Conservation (phyloP, 2,113 vertebrate genomes). For the Melanerpes formicivorus region DNA sequence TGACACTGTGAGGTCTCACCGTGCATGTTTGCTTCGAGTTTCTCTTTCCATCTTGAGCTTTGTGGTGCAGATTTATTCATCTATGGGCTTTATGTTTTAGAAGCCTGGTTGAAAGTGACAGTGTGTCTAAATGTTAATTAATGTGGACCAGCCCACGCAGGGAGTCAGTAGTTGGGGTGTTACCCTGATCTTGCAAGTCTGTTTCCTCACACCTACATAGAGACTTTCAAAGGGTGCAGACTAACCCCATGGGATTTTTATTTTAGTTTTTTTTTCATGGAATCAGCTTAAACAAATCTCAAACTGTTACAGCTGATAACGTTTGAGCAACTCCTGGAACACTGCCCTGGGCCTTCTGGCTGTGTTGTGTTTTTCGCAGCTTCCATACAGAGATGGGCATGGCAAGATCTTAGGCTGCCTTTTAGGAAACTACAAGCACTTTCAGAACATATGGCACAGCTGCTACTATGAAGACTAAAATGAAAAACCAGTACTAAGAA, state of each 20-base stretch:
- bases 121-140: background rate
- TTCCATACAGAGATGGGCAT: background rate
- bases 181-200: background rate
- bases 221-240: slow-evolving; percentile 2
- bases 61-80: background rate
- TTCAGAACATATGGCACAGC: background rate
- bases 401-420: background rate
- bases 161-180: background rate
- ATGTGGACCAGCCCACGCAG: background rate
- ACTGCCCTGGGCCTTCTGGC: background rate
- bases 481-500: background rate
- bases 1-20: background rate
- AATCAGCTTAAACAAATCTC: slow-evolving; percentile 20
- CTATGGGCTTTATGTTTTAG: background rate
- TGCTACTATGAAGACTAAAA: background rate
- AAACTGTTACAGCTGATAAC: background rate
- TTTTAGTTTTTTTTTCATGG: background rate
- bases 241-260: background rate
- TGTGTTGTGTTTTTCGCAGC: background rate
- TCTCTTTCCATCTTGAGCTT: background rate
- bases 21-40: background rate
- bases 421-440: background rate
- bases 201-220: background rate
- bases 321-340: background rate
- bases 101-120: background rate